Evolutionary conservation across 2,113 vertebrate species (phyloP), one percentile per base, ranked within the genome.

Genomic region (Hemicordylus capensis): DNA sequence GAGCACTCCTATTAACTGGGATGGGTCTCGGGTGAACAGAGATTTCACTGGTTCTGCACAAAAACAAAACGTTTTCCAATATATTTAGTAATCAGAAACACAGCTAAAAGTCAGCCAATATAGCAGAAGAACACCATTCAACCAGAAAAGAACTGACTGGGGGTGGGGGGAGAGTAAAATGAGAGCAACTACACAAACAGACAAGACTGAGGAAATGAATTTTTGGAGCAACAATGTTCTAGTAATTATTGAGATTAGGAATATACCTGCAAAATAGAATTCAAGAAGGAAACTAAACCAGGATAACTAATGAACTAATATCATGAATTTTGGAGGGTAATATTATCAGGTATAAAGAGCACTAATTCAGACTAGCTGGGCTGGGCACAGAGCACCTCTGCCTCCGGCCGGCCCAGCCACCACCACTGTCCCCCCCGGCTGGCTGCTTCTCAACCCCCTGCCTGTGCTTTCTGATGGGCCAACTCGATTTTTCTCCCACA

Each of bases 11-110:
- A 97, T 97, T 15, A 99, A 97, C 91, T 98, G 98, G 48, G 97
- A 93, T 0, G 98, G 98, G 80, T 99, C 98, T 70, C 98, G 95
- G 0, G 98, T 99, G 93, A 99, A 99, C 73, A 94, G 93, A 19
- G 96, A 95, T 64, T 92, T 97, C 42, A 93, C 95, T 34, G 95
- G 89, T 51, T 97, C 97, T 96, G 91, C 11, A 89, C 14, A 28
- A 19, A 79, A 69, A 88, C 56, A 87, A 72, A 48, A 83, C 44
- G 17, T n/a, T 63, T 80, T 48, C 39, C 39, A 9, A 76, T 11
- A 39, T 69, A 37, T 11, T 73, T 14, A 80, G 28, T 46, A 72
- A 63, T 48, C 22, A 8, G 39, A 31, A 39, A 3, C 37, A 22
- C 39, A 74, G 58, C 58, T 74, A 59, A 59, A n/a, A 82, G 48